These are phyloP conservation scores for Microcebus murinus DNA, from an alignment of 2,113 vertebrate species.

Conservation along the genomic window DNA sequence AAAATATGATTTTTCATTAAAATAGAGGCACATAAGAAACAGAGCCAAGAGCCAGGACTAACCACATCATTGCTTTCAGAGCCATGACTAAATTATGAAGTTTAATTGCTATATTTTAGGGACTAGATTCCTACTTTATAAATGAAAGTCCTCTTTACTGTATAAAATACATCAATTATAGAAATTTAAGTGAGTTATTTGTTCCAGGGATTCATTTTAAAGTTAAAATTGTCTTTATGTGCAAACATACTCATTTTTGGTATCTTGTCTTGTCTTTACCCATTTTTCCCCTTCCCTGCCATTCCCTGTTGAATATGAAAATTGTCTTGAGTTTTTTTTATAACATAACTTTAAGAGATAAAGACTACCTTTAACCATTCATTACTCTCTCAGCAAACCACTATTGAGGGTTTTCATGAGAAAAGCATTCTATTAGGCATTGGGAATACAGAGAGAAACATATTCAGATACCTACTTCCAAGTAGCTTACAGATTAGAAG, in stretches of 20 bases:
- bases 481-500: background rate
- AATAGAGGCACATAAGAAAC: background rate
- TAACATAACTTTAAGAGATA: background rate
- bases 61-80: background rate
- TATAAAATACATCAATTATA: background rate
- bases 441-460: background rate
- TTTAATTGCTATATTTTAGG: background rate
- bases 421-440: background rate
- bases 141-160: background rate
- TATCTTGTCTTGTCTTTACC: background rate
- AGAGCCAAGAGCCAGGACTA: background rate
- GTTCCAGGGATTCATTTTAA: background rate
- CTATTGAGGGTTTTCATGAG: background rate
- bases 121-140: background rate
- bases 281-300: rapidly evolving
- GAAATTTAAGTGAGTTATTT: background rate
- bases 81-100: background rate
- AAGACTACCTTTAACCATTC: background rate
- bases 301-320: too few species aligned
- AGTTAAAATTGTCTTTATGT: background rate
- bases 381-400: background rate
- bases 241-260: background rate
- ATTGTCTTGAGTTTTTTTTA: background rate
- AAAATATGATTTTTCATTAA: background rate
- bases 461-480: background rate